Percentiles rank a stretch among this genome's conserved stretches.
Conservation (phyloP, 2,797 vertebrate genomes). For the Parauchenoglanis punctatus region DNA sequence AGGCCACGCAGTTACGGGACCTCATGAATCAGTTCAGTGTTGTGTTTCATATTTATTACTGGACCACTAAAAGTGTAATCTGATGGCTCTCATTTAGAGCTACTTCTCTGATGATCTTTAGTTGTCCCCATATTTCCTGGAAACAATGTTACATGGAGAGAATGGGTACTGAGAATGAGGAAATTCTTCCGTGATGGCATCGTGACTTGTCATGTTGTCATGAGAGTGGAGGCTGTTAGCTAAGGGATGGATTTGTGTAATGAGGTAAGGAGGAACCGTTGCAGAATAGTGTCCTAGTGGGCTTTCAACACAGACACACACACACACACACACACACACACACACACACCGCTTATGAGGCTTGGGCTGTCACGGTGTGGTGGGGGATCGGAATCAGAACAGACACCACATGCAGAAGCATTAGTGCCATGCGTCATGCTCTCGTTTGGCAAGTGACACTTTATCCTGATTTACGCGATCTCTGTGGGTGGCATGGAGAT, state of each 20-base stretch:
- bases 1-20: constrained; percentile 58
- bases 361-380: constrained; percentile 45
- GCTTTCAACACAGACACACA: constrained; percentile 44
- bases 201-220: constrained; percentile 56
- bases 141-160: constrained; percentile 38
- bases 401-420: constrained; percentile 50
- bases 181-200: constrained; percentile 55
- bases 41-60: constrained; percentile 65
- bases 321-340: constrained; percentile 42
- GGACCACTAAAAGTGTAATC: constrained; percentile 44
- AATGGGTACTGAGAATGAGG: constrained; percentile 56
- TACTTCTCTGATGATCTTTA: constrained; percentile 47
- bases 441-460: constrained; percentile 28
- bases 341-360: constrained; percentile 31
- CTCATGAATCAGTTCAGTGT: constrained; percentile 61
- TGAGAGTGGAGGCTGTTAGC: constrained; percentile 50
- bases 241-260: constrained; percentile 61
- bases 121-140: constrained; percentile 8
- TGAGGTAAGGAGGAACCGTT: constrained; percentile 57
- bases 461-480: constrained; percentile 42
- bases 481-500: constrained; percentile 23
- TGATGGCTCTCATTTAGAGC: constrained; percentile 65
- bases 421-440: constrained; percentile 43
- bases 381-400: constrained; percentile 22
- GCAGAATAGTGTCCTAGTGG: constrained; percentile 51